Percentiles rank a stretch among this genome's conserved stretches.
These are phyloP conservation scores for Drosophila truncata DNA, from an alignment of 1,140 invertebrate species.

Conservation along the genomic window DNA sequence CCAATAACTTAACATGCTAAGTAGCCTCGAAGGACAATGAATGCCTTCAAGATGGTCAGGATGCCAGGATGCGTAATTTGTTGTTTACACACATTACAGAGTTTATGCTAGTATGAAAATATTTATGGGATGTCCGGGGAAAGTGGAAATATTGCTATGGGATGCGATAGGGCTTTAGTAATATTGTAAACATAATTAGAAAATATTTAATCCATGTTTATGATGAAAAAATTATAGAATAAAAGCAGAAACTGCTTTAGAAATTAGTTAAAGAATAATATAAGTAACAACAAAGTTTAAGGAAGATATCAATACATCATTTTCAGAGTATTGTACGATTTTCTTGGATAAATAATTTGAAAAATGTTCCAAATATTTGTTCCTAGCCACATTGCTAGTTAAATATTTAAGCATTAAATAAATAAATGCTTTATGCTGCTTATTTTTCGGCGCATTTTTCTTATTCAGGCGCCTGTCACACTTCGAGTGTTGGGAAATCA, in stretches of 20 bases:
- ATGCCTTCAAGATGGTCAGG: conserved; percentile 27
- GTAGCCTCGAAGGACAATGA: conserved; percentile 33
- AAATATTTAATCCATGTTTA: neutral
- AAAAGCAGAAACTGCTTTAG: neutral
- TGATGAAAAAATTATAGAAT: neutral
- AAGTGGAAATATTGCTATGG: neutral
- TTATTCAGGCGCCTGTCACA: conserved; percentile 21
- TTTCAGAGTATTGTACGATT: too few species aligned
- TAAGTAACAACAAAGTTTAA: neutral
- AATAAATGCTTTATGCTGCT: neutral
- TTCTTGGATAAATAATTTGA: neutral
- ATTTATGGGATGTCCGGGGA: neutral
- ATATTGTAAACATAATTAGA: neutral
- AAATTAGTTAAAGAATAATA: neutral
- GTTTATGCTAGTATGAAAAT: conserved; percentile 2
- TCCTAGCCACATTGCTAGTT: neutral
- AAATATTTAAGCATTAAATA: neutral
- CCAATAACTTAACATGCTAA: conserved; percentile 33
- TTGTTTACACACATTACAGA: conserved; percentile 20
- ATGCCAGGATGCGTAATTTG: neutral
- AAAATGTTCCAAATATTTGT: neutral
- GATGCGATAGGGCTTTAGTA: neutral
- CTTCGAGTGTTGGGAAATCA: conserved; percentile 25
- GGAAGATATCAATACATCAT: too few species aligned
- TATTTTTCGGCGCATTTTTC: neutral